phyloP scores from a whole-genome alignment of 1,140 invertebrate genomes.

The Neoseiulus cucumeris region DNA sequence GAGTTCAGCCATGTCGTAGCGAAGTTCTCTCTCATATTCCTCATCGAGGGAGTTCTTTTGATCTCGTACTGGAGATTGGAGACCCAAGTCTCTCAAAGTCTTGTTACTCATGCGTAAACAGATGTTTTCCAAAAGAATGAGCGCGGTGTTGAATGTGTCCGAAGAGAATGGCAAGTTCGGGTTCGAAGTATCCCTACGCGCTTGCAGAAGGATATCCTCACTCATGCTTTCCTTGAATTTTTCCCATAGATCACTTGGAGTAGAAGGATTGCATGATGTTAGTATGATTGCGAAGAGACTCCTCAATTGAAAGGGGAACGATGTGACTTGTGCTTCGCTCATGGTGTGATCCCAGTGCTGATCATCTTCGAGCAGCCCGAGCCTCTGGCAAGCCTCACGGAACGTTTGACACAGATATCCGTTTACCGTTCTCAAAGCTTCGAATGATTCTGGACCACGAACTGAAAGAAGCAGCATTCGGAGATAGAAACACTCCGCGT shows the following conservation, averaged over 20 bases:
- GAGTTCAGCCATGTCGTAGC: no score
- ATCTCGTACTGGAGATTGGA: no score
- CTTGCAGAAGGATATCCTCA: no score
- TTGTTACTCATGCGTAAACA: no score
- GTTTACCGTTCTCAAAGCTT: constrained; percentile 27
- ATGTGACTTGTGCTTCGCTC: constrained; percentile 25
- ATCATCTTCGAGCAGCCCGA: constrained; percentile 26
- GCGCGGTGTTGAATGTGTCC: no score
- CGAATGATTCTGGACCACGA: constrained; percentile 27
- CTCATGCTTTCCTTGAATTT: not conserved
- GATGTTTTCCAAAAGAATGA: no score
- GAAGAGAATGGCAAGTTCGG: no score
- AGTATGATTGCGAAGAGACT: constrained; percentile 2
- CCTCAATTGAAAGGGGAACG: constrained; percentile 21
- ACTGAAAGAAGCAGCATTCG: constrained; percentile 29
- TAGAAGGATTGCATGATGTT: not conserved
- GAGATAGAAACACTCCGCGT: constrained; percentile 20
- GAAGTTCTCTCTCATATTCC: no score
- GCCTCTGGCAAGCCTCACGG: constrained; percentile 25
- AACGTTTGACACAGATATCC: constrained; percentile 29
- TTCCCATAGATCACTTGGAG: not conserved
- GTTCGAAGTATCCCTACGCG: no score
- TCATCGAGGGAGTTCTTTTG: no score
- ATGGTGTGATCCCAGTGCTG: constrained; percentile 23
- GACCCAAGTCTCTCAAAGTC: no score